Conservation (phyloP, 2,888 invertebrate species). For the Sceliomorpha sp. region DNA sequence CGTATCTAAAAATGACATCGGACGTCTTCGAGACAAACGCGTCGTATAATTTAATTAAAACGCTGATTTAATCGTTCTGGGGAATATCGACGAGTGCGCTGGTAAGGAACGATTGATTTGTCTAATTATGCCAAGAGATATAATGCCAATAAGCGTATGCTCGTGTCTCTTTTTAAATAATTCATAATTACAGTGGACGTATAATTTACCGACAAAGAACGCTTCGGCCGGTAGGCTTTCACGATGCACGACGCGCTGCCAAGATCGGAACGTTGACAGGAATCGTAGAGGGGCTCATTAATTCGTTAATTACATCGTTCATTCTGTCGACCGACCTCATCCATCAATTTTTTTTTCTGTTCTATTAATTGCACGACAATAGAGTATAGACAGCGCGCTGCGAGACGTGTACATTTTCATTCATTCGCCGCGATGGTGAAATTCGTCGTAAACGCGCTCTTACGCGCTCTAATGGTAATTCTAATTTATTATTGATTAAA, state of each 20-base stretch:
- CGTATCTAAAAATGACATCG: conserved; percentile 29
- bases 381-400: conserved; percentile 9
- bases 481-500: too few relatives aligned
- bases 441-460: too few relatives aligned
- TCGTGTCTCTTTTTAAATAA: conserved; percentile 40
- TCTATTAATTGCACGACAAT: conserved; percentile 51
- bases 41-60: conserved; percentile 35
- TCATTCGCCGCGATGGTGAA: too few relatives aligned
- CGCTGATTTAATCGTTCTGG: not conserved
- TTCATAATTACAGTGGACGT: conserved; percentile 53
- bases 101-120: conserved; percentile 43
- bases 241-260: conserved; percentile 22
- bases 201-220: conserved; percentile 56
- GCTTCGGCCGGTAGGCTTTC: conserved; percentile 50
- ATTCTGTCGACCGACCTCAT: conserved; percentile 53
- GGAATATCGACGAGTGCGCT: conserved; percentile 6
- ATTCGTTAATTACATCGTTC: conserved; percentile 64
- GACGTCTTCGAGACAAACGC: not conserved
- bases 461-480: too few relatives aligned
- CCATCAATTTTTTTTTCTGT: conserved; percentile 52
- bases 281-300: conserved; percentile 59
- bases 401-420: conserved; percentile 5
- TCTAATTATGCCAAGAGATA: conserved; percentile 49
- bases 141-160: conserved; percentile 33
- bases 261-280: conserved; percentile 53